Evolutionary conservation across 2,113 vertebrate species (phyloP), one percentile per base, ranked within the genome.

Genomic region (Fulica atra): DNA sequence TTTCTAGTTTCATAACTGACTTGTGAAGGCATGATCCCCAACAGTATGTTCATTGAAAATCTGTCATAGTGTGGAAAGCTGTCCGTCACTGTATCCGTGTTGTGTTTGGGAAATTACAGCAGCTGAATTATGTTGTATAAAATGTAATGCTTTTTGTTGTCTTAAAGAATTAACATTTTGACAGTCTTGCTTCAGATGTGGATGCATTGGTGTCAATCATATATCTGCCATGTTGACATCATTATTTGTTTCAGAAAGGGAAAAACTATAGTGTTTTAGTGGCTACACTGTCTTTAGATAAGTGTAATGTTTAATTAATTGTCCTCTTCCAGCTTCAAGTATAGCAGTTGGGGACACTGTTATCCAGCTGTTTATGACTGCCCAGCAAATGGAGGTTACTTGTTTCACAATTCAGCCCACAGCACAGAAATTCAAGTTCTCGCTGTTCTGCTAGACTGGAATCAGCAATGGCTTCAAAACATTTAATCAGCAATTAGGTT

Each of bases 281-380:
- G 7, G 21, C 28, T 63, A 51, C 6, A 4, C 24, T 54, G 18
- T 53, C 15, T 74, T 53, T 33, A 40, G 14, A 20, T 50, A 48
- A 64, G 19, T 19, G 19, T 38, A 57, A 16, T 11, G 13, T 57
- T 51, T 59, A 57, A 57, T 19, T 51, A 26, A 10, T 18, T 15
- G 10, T 68, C 25, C 35, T 85, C 66, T 81, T 50, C 50, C 50
- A 70, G 16, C 26, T 76, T 54, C 44, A 76, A 36, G 18, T 36
- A 0, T 9, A 50, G 33, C 36, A 84, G 11, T 0, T 2, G 5
- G 26, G 23, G 11, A 25, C 28, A 16, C 31, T 54, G 18, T 36
- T 21, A 44, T 17, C 24, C 36, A 16, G 21, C 54, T 72, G 44
- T 44, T 69, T 29, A 23, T 1, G 4, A 3, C 38, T 54, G 54